Evolutionary conservation across 2,113 vertebrate genomes (phyloP).

Genomic region (Dicaeum eximium): DNA sequence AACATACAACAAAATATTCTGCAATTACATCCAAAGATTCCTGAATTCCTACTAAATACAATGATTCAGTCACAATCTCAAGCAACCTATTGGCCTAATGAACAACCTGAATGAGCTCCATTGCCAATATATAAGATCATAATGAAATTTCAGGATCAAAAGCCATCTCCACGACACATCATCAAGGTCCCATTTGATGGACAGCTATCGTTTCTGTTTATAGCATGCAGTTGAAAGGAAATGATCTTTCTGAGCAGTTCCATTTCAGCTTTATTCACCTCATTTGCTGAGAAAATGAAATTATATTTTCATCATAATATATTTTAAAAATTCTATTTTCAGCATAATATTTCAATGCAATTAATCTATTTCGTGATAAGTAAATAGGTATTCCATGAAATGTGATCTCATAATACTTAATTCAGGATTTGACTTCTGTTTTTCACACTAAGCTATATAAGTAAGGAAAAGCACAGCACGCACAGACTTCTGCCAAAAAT

Average conservation of each 20-base stretch:
- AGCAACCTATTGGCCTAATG: not conserved
- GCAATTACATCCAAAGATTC: not conserved
- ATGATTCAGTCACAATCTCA: not conserved
- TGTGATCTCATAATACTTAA: not conserved
- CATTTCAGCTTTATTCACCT: not conserved
- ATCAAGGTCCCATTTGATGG: not conserved
- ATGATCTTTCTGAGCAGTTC: not conserved
- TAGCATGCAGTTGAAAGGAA: not conserved
- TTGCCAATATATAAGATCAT: fast-evolving
- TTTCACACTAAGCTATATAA: not conserved
- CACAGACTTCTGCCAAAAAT: not conserved
- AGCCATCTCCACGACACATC: not conserved
- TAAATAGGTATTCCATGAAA: not conserved
- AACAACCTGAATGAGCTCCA: not conserved
- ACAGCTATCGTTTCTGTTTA: not conserved
- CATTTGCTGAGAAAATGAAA: not conserved
- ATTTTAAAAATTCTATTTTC: too few relatives aligned
- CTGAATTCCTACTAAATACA: fast-evolving
- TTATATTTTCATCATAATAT: too few relatives aligned
- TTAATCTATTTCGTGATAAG: not conserved
- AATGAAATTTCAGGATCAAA: not conserved
- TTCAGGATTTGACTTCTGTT: not conserved
- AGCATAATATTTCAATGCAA: not conserved
- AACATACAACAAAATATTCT: not conserved
- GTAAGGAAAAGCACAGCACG: not conserved